Conservation (phyloP, 1,140 invertebrate species). For the Bombus haemorrhoidalis region DNA sequence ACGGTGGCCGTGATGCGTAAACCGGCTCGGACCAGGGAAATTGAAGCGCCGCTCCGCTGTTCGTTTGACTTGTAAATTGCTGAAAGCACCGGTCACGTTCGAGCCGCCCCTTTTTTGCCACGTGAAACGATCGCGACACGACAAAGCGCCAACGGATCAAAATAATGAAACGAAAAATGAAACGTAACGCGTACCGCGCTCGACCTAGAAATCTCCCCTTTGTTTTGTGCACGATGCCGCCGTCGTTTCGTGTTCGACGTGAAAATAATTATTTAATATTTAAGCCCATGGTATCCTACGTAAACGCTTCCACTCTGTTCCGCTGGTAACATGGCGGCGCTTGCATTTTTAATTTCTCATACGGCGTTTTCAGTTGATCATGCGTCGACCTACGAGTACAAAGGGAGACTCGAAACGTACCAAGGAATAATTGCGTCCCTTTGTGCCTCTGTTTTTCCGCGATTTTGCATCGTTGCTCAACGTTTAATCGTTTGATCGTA, state of each 20-base stretch:
- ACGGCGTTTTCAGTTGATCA: neutral
- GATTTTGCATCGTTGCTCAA: neutral
- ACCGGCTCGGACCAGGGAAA: neutral
- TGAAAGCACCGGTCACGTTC: constrained; percentile 13
- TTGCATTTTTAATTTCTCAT: constrained; percentile 34
- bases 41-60: constrained; percentile 13
- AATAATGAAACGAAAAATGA: constrained; percentile 26
- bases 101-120: neutral
- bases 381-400: neutral
- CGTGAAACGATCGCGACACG: neutral
- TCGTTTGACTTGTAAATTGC: constrained; percentile 33
- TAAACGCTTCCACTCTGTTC: neutral
- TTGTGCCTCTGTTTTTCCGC: neutral
- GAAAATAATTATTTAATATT: constrained; percentile 33
- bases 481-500: neutral
- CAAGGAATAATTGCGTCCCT: constrained; percentile 7
- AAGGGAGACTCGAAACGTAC: neutral
- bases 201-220: neutral
- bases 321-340: neutral
- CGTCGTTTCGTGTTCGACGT: neutral
- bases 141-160: neutral
- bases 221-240: neutral
- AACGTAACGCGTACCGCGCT: neutral
- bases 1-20: neutral
- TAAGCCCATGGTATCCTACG: neutral